Evolutionary conservation across 37 sponge, comb jelly and placozoan genomes (phyloP).

Genomic region (Petrosia ficiformis): DNA sequence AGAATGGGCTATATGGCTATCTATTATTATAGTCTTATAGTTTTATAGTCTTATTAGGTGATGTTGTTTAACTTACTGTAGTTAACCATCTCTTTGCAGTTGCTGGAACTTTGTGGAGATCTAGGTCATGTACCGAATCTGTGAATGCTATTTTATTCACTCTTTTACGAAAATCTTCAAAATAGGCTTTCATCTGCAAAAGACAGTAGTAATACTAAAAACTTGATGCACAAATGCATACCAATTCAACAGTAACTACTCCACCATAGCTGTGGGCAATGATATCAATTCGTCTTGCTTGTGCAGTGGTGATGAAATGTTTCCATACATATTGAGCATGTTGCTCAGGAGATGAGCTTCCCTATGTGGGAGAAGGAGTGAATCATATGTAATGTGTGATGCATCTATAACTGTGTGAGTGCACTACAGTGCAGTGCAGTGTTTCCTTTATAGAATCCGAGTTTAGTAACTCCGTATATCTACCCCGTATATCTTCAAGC

Average conservation of each 20-base stretch:
- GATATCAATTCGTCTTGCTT: constrained; percentile 62
- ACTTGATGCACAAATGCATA: constrained; percentile 10
- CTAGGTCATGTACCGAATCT: constrained; percentile 72
- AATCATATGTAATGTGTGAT: too few species aligned
- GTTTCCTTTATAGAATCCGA: too few species aligned
- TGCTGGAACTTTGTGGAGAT: not conserved
- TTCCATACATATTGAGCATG: constrained; percentile 83
- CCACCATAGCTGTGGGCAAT: constrained; percentile 92
- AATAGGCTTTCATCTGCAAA: constrained; percentile 17
- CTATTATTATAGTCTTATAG: too few species aligned
- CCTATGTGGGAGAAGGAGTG: constrained; percentile 31
- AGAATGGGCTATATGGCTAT: too few species aligned
- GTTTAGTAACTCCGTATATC: too few species aligned
- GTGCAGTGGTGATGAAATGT: constrained; percentile 34
- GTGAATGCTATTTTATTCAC: constrained; percentile 87
- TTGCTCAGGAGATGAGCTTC: constrained; percentile 44
- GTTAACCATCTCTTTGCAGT: not conserved
- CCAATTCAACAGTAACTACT: constrained; percentile 51
- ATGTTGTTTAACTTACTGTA: too few species aligned
- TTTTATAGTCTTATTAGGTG: too few species aligned
- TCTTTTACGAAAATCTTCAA: constrained; percentile 33
- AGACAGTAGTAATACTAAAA: not conserved
- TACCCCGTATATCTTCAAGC: too few species aligned
- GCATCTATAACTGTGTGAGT: too few species aligned
- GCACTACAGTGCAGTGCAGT: too few species aligned